A percentile compares a stretch with the other conserved stretches of the same genome.
These are phyloP conservation scores for Shinisaurus crocodilurus DNA, from an alignment of 2,113 vertebrate species.

Conservation along the genomic window DNA sequence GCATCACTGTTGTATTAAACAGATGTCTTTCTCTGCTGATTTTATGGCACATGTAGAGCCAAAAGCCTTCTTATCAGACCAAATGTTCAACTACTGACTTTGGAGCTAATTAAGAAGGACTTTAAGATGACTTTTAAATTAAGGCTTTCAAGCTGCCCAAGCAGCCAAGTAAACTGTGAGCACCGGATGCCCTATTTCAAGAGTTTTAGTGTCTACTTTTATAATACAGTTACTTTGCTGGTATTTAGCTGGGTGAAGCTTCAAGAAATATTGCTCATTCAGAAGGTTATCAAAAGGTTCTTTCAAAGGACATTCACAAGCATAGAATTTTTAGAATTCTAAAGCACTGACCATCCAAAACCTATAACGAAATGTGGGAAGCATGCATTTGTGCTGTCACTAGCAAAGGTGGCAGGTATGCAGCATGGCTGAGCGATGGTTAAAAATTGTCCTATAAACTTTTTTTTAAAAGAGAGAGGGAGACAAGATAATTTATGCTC, in stretches of 20 bases:
- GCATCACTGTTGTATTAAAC: slow-evolving; percentile 72
- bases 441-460: neutral
- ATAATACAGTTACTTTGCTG: slow-evolving; percentile 56
- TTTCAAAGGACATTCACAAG: neutral
- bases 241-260: slow-evolving; percentile 56
- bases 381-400: neutral
- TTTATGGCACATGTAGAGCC: slow-evolving; percentile 74
- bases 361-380: neutral
- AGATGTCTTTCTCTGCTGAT: slow-evolving; percentile 76
- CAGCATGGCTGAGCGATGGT: neutral
- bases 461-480: neutral
- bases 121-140: slow-evolving; percentile 74
- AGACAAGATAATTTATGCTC: neutral
- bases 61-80: slow-evolving; percentile 71
- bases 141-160: slow-evolving; percentile 71
- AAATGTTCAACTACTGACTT: slow-evolving; percentile 70
- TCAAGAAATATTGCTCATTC: neutral
- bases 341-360: neutral
- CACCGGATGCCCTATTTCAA: slow-evolving; percentile 62
- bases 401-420: neutral
- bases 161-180: slow-evolving; percentile 62
- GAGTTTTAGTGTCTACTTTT: slow-evolving; percentile 56
- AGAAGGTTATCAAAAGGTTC: neutral
- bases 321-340: slow-evolving; percentile 18
- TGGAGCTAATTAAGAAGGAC: slow-evolving; percentile 72